Conservation (phyloP, 2,797 vertebrate species). For the Tolypeutes matacus region DNA sequence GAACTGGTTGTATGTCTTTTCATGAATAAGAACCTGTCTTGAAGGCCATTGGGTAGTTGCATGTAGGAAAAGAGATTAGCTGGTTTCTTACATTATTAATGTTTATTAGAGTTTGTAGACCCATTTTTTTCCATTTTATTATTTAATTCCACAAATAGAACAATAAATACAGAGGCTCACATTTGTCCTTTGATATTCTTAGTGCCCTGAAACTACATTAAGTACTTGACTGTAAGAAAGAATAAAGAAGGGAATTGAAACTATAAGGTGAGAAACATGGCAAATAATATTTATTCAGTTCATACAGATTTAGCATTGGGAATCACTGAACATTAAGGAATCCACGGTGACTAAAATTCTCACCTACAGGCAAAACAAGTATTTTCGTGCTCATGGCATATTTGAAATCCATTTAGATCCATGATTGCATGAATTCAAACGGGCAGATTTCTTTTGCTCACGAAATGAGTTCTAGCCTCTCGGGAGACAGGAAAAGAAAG, state of each 20-base stretch:
- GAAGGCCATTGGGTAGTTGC: neutral
- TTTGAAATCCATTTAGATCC: neutral
- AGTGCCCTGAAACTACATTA: neutral
- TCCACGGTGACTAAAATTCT: accelerated
- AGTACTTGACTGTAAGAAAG: neutral
- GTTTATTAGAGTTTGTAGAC: neutral
- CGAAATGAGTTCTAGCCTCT: neutral
- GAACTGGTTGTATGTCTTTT: neutral
- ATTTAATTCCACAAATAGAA: neutral
- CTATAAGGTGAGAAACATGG: neutral
- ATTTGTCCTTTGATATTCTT: neutral
- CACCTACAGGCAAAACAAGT: neutral
- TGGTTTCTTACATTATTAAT: neutral
- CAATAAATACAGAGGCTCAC: neutral
- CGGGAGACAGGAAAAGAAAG: neutral
- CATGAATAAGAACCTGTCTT: neutral
- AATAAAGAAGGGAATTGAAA: neutral
- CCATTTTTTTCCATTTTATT: neutral
- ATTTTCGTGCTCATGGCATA: neutral
- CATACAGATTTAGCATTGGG: neutral
- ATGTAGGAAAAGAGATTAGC: neutral
- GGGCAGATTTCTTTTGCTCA: neutral
- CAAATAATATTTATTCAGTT: neutral
- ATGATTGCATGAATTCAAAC: neutral
- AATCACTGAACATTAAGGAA: neutral